Evolutionary conservation across 2,888 invertebrate genomes (phyloP).

Genomic region (Himalopsyche japonica): DNA sequence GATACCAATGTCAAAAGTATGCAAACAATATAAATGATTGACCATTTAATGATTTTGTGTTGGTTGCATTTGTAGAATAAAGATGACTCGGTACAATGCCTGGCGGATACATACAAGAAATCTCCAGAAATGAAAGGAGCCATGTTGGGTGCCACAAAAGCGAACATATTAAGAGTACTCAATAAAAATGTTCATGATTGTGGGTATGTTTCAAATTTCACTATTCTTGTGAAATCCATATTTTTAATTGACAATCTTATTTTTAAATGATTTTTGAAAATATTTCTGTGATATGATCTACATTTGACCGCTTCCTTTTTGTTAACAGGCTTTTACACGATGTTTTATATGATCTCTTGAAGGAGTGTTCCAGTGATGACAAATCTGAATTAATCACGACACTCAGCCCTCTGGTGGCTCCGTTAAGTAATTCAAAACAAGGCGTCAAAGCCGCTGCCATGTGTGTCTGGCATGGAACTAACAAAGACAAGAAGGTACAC

Average conservation of each 20-base stretch:
- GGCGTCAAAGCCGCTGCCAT: conserved; percentile 81
- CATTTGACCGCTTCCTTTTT: not conserved
- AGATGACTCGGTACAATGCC: conserved; percentile 69
- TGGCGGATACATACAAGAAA: conserved; percentile 72
- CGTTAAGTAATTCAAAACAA: conserved; percentile 74
- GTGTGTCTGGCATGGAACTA: conserved; percentile 86
- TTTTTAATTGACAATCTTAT: not conserved
- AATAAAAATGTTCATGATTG: conserved; percentile 74
- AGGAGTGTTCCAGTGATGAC: conserved; percentile 71
- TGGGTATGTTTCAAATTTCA: conserved; percentile 50
- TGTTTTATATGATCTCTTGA: conserved; percentile 79
- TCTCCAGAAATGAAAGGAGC: conserved; percentile 72
- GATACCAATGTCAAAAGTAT: no score
- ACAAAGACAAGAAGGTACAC: conserved; percentile 73
- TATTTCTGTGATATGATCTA: not conserved
- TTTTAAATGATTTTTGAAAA: not conserved
- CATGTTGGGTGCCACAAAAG: conserved; percentile 72
- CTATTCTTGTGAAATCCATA: not conserved
- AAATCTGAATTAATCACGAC: conserved; percentile 75
- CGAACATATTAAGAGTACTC: conserved; percentile 70
- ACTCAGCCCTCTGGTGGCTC: conserved; percentile 68
- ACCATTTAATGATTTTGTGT: not conserved
- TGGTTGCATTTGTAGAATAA: conserved; percentile 57
- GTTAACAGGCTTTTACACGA: conserved; percentile 71
- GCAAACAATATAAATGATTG: no score